Base-by-base conservation (phyloP, 1,140 invertebrate genomes). In the Hyles euphorbiae region DNA sequence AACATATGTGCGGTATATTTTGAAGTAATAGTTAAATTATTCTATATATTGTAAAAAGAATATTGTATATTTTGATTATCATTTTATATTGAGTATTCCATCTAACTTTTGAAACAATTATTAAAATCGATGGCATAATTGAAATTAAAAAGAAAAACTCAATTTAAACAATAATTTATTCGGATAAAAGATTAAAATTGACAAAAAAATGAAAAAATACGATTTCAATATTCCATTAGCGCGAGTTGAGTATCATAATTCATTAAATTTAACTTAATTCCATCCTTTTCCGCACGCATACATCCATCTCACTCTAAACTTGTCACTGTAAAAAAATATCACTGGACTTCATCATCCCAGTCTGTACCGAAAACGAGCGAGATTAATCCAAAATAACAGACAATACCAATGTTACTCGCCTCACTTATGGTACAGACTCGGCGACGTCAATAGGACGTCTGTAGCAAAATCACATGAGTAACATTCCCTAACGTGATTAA, bases 111-210 rank as follows among this genome's bases (percentile, higher is more conserved):
- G 22, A 22, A 22, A 8, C 36, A 40, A 40, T 40, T 8, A 40
- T 8, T 40, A 40, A 2, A 40, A 40, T 8, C 36, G 36, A 40
- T 8, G 36, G 36, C 36, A 40, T 8, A 2, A 33, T 46, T 33
- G 12, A 56, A 47, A 56, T 12, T 44, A 54, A 54, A 54, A 56
- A 52, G 51, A 45, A 33, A 53, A 44, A 51, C 11, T 11, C 34
- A 56, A 58, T 48, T 50, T 57, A 40, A 60, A 65, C 32, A 54
- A 58, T 64, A 64, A 61, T 58, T 61, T 61, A 65, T 54, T 60
- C 32, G 5, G 22, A 45, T 22, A 54, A 54, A 45, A n/a, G 40
- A 49, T 7, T 52, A 53, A 53, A 52, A 54, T 62, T 47, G 50
- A 58, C 49, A 49, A 44, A 34, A 60, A 11, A 12, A 36, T 47